Evolutionary conservation across 2,888 invertebrate species (phyloP), one percentile per base, ranked within the genome.

Genomic region (Chromoteleia sp.): DNA sequence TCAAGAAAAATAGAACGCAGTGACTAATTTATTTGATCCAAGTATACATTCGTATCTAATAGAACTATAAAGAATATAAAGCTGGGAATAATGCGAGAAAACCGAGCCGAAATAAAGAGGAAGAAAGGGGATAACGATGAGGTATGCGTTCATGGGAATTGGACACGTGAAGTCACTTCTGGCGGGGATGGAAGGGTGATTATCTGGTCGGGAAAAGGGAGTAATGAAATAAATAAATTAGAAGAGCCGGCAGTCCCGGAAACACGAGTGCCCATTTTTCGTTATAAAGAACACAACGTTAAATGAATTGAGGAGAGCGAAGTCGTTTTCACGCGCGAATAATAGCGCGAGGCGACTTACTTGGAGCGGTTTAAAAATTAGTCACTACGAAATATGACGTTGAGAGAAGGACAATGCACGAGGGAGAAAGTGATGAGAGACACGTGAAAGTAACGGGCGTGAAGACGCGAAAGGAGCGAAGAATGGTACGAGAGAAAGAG

Each of bases 151-250:
- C 56, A 48, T 48, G 67, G 59, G 75, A 75, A 75, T 67, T 50
- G 75, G 59, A 75, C 67, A 75, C 10, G 50, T 65, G 59, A 75
- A 75, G 48, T 67, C 58, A 59, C 67, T 75, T 67, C 21, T 59
- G 14, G 56, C 19, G n/a, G 8, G 48, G 41, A 59, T 59, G 59
- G 59, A 56, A 30, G 59, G 25, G 56, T 39, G 50, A 65, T 67
- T 52, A 75, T 75, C 21, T 17, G 10, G 25, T 10, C 10, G 14
- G 15, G 14, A 30, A 58, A 56, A 17, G 29, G 43, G 21, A n/a
- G 39, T 30, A 36, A 30, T 61, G 56, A 68, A 59, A 76, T 68
- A 76, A 76, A 76, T 76, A 68, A 76, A 68, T 67, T 52, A 76
- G 52, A 68, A 17, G 10, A 50, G 25, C 14, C 8, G 17, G n/a